Evolutionary conservation across 1,140 invertebrate species (phyloP), one percentile per base, ranked within the genome.

Genomic region (Holotrichia oblita): DNA sequence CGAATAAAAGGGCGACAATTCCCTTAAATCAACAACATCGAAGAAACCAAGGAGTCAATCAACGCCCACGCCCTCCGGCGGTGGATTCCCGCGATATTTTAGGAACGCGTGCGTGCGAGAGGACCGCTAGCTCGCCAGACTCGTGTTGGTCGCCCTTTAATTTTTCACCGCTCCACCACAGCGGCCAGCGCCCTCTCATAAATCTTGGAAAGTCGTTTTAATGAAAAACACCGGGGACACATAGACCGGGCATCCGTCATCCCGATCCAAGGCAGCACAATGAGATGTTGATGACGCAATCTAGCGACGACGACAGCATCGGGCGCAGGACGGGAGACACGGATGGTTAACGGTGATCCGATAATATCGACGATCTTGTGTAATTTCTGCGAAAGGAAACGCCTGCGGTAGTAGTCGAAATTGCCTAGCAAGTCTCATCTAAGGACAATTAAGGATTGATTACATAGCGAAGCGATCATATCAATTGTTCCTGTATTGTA

Each of bases 261-360:
- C 61, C 61, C 9, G 24, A 20, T 12, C 24, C 61, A 9, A n/a
- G n/a, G n/a, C n/a, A 10, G 9, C 61, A 64, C 61, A 64, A 64
- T 64, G 61, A 64, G 61, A 64, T 64, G 61, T 64, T 64, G 61
- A 64, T 17, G 61, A 64, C 61, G 61, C 61, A 14, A 64, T 64
- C 61, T 64, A 64, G 12, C 12, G 44, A n/a, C 44, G 40, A 10
- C 40, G 40, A 41, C 10, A 10, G 4, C 40, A 10, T 10, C 44
- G 4, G n/a, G n/a, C 44, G 44, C n/a, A 4, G 12, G 44, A 48
- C 44, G 8, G 40, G n/a, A n/a, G n/a, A n/a, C 40, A 4, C 55
- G 55, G 61, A 7, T 20, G 17, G 61, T 9, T 64, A 10, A 20
- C n/a, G 61, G 22, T 10, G 61, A 64, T 27, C 61, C 24, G 61